Evolutionary conservation across 2,113 vertebrate genomes (phyloP).

Genomic region (Diadophis punctatus): DNA sequence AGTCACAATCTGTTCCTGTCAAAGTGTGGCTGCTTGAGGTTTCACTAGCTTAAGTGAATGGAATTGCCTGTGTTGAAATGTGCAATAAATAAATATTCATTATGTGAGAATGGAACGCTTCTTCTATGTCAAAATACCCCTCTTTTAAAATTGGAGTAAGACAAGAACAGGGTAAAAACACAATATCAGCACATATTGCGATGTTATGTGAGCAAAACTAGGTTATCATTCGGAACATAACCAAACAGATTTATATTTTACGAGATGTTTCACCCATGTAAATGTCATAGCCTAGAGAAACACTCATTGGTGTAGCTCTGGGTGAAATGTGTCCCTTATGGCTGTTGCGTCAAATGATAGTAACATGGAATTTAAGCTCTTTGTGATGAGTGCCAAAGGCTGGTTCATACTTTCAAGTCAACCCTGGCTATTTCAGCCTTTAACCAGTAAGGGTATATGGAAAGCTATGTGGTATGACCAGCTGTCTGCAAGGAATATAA

Average conservation of each 20-base stretch:
- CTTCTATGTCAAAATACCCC: not conserved
- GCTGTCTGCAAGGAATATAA: not conserved
- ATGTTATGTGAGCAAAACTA: not conserved
- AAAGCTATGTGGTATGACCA: not conserved
- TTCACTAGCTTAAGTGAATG: not conserved
- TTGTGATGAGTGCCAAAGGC: not conserved
- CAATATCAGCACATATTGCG: not conserved
- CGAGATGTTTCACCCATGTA: not conserved
- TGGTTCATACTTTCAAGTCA: not conserved
- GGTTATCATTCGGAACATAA: not conserved
- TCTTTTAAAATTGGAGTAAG: not conserved
- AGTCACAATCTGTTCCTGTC: not conserved
- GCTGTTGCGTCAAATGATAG: not conserved
- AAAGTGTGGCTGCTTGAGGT: conserved; percentile 8
- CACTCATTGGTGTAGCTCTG: not conserved
- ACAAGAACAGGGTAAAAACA: not conserved
- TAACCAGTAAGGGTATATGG: not conserved
- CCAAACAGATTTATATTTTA: not conserved
- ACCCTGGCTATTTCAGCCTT: not conserved
- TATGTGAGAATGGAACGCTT: not conserved
- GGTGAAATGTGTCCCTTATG: not conserved
- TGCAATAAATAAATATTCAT: not conserved
- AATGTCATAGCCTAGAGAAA: not conserved
- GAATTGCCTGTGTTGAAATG: not conserved
- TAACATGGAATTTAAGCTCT: not conserved